A percentile compares a stretch with the other conserved stretches of the same genome.
Conservation (phyloP, 1,140 invertebrate genomes). For the Drosophila serrata region DNA sequence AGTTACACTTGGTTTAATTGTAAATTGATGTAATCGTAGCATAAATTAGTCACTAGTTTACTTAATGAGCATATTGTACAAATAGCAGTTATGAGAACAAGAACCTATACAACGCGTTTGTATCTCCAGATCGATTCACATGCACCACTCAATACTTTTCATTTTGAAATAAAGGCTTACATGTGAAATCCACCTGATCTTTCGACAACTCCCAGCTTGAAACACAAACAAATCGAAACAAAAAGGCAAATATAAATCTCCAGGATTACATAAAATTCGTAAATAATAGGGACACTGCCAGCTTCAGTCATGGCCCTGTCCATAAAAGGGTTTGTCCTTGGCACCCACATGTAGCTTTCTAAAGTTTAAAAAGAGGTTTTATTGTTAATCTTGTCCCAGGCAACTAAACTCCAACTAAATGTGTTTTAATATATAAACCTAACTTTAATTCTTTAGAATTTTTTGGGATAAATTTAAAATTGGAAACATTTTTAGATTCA, state of each 20-base stretch:
- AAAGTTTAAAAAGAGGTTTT: background rate
- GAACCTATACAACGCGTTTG: slow-evolving; percentile 53
- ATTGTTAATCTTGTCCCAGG: background rate
- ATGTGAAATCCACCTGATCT: slow-evolving; percentile 11
- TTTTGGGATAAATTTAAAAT: no score
- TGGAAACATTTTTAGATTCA: background rate
- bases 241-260: slow-evolving; percentile 63
- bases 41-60: slow-evolving; percentile 79
- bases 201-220: slow-evolving; percentile 5
- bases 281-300: slow-evolving; percentile 7
- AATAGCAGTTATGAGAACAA: slow-evolving; percentile 76
- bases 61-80: slow-evolving; percentile 79
- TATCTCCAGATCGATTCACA: slow-evolving; percentile 32
- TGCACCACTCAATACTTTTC: slow-evolving; percentile 62
- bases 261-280: slow-evolving; percentile 76
- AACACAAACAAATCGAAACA: slow-evolving; percentile 16
- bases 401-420: no score
- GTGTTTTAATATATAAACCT: no score
- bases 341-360: background rate
- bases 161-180: slow-evolving; percentile 42
- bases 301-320: slow-evolving; percentile 4
- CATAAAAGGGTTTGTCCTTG: slow-evolving; percentile 1
- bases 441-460: no score
- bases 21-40: slow-evolving; percentile 57
- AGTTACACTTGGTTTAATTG: slow-evolving; percentile 58